Conservation (phyloP, 2,888 invertebrate species). For the Dynastes tityus region DNA sequence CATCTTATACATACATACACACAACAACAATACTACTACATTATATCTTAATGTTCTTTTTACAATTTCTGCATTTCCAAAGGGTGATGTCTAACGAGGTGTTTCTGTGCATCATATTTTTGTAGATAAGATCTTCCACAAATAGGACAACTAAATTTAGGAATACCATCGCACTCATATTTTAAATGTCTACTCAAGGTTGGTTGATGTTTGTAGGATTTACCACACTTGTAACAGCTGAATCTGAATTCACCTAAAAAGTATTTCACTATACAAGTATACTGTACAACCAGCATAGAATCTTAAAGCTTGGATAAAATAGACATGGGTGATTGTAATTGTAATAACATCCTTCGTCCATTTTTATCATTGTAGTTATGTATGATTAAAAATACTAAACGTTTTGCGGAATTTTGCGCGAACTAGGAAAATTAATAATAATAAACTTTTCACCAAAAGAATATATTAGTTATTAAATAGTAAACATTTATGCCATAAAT, state of each 20-base stretch:
- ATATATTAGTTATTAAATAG: too few relatives aligned
- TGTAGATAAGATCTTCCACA: constrained; percentile 56
- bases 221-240: constrained; percentile 78
- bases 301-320: too few relatives aligned
- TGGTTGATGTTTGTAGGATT: constrained; percentile 82
- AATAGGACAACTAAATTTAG: constrained; percentile 74
- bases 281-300: too few relatives aligned
- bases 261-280: constrained; percentile 16
- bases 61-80: constrained; percentile 20
- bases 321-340: too few relatives aligned
- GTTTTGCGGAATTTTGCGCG: too few relatives aligned
- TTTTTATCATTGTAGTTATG: too few relatives aligned
- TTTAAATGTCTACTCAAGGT: constrained; percentile 81
- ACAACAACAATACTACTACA: not conserved
- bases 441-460: too few relatives aligned
- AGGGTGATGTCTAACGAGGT: constrained; percentile 52
- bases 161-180: constrained; percentile 80
- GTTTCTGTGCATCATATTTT: constrained; percentile 56
- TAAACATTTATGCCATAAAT: too few relatives aligned
- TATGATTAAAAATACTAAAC: too few relatives aligned
- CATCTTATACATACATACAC: not conserved
- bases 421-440: too few relatives aligned
- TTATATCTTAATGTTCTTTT: not conserved
- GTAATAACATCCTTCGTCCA: too few relatives aligned
- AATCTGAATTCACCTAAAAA: constrained; percentile 47